Percentiles rank a stretch among this genome's conserved stretches.
Conservation (phyloP, 2,888 invertebrate species). For the Drosophila pseudotalamancana region DNA sequence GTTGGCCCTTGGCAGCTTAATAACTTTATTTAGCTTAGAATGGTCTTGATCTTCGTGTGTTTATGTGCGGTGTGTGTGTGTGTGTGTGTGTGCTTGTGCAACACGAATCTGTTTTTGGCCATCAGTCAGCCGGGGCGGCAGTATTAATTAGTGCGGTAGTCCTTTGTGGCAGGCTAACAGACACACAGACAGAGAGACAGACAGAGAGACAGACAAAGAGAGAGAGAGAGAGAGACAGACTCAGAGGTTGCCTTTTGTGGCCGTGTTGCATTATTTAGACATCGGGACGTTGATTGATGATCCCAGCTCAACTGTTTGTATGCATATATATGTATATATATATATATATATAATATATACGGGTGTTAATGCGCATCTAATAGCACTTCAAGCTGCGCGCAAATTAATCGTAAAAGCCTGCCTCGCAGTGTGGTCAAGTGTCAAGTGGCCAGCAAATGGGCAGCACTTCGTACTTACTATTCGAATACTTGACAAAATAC, state of each 20-base stretch:
- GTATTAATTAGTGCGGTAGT: slow-evolving; percentile 78
- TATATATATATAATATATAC: slow-evolving; percentile 9
- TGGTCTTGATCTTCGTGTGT: slow-evolving; percentile 6
- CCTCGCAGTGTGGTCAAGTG: slow-evolving; percentile 8
- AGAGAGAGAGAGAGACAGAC: slow-evolving; percentile 16
- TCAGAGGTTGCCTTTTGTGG: slow-evolving; percentile 24
- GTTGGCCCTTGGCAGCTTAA: slow-evolving; percentile 54
- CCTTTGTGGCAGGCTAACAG: slow-evolving; percentile 63
- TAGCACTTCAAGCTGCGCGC: slow-evolving; percentile 50
- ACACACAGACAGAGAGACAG: slow-evolving; percentile 17
- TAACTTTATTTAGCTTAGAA: slow-evolving; percentile 77
- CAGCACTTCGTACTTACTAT: not conserved
- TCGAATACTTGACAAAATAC: slow-evolving; percentile 4
- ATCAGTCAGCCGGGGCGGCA: slow-evolving; percentile 54
- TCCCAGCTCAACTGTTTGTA: slow-evolving; percentile 7
- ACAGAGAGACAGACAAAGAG: slow-evolving; percentile 14
- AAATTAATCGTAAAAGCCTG: slow-evolving; percentile 32
- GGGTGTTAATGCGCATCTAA: slow-evolving; percentile 67
- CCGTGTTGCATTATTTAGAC: slow-evolving; percentile 71
- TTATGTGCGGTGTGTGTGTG: slow-evolving; percentile 5
- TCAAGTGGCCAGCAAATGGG: not conserved
- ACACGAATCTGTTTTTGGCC: slow-evolving; percentile 38
- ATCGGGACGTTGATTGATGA: slow-evolving; percentile 75
- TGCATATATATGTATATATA: not conserved
- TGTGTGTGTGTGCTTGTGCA: slow-evolving; percentile 40